Conservation (phyloP, 2,113 vertebrate genomes). For the Phylloscopus whistleri region DNA sequence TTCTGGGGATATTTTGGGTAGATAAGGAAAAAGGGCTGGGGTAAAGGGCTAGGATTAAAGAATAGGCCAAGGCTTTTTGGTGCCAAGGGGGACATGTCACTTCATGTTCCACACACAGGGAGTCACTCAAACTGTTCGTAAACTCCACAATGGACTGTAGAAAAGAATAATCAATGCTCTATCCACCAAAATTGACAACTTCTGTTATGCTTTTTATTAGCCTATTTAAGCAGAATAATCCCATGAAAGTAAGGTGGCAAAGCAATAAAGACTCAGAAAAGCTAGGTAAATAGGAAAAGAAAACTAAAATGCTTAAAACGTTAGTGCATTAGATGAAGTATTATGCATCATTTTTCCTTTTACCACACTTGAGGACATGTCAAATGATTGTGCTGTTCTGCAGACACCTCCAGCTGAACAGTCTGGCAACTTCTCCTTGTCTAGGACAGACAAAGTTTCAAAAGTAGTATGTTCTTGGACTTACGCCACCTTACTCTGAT, state of each 20-base stretch:
- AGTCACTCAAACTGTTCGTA: background rate
- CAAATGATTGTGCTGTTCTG: background rate
- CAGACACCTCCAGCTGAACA: constrained; percentile 10
- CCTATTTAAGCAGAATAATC: background rate
- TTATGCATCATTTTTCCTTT: background rate
- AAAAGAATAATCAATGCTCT: background rate
- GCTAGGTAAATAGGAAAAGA: background rate
- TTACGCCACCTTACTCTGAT: background rate
- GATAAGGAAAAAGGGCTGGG: background rate
- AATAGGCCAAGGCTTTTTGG: background rate
- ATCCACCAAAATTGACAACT: background rate
- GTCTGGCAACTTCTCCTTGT: constrained; percentile 7
- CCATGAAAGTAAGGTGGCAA: background rate
- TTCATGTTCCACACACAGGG: rapidly evolving
- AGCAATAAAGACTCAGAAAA: background rate
- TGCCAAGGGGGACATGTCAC: background rate
- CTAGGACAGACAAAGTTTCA: background rate
- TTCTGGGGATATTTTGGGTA: background rate
- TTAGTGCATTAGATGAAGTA: background rate
- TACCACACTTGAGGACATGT: background rate
- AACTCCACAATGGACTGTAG: background rate
- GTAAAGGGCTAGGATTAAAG: background rate
- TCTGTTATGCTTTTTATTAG: background rate
- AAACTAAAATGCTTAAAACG: background rate
- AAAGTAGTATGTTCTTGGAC: background rate